Percentiles rank a stretch among this genome's conserved stretches.
Evolutionary conservation across 2,888 invertebrate genomes (phyloP).

Genomic region (Molorchus minor): DNA sequence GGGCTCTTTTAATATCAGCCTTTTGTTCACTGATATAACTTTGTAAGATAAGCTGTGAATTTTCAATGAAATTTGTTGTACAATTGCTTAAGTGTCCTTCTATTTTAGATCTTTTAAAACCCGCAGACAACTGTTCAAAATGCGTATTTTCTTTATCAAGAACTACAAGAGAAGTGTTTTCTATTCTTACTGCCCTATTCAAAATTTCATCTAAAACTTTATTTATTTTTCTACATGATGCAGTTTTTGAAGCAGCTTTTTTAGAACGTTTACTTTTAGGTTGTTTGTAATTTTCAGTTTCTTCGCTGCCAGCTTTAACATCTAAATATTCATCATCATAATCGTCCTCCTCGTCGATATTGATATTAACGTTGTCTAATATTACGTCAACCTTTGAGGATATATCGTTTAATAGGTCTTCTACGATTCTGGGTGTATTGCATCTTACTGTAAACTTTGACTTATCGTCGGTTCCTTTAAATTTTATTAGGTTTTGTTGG

Average conservation of each 20-base stretch:
- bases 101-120: slow-evolving; percentile 8
- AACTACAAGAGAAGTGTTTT: slow-evolving; percentile 50
- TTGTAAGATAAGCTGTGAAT: slow-evolving; percentile 29
- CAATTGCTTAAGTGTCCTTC: slow-evolving; percentile 2
- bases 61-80: slow-evolving; percentile 21
- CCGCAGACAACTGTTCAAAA: slow-evolving; percentile 22
- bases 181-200: slow-evolving; percentile 50
- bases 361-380: slow-evolving; percentile 55
- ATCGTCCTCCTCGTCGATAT: slow-evolving; percentile 45
- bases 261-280: slow-evolving; percentile 41
- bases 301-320: slow-evolving; percentile 45
- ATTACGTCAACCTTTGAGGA: slow-evolving; percentile 62
- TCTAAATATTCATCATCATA: slow-evolving; percentile 44
- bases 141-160: slow-evolving; percentile 34
- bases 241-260: slow-evolving; percentile 49
- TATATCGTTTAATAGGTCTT: slow-evolving; percentile 59
- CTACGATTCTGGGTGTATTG: slow-evolving; percentile 53
- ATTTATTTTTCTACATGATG: slow-evolving; percentile 51
- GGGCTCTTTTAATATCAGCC: slow-evolving; percentile 30
- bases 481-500: slow-evolving; percentile 37
- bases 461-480: slow-evolving; percentile 41
- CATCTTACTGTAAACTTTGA: slow-evolving; percentile 54
- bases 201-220: slow-evolving; percentile 55
- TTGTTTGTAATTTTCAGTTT: slow-evolving; percentile 24
- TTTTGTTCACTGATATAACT: slow-evolving; percentile 38